A percentile compares a stretch with the other conserved stretches of the same genome.
phyloP scores from a whole-genome alignment of 2,113 vertebrate genomes.

The Lagenorhynchus albirostris region DNA sequence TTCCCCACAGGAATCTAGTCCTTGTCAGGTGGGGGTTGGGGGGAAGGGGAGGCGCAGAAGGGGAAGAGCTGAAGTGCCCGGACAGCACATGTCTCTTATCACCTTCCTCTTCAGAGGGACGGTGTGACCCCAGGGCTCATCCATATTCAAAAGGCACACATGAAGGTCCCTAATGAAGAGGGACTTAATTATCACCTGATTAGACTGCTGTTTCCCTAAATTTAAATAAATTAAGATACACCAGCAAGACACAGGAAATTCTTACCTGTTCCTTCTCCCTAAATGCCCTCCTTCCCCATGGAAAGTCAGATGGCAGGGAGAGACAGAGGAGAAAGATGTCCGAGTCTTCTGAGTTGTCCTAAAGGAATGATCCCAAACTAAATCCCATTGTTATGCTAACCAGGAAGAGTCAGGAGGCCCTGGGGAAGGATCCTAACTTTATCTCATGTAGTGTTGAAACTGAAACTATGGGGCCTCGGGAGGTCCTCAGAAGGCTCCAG shows the following conservation, averaged over 20 bases:
- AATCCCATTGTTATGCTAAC: not conserved
- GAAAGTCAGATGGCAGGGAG: not conserved
- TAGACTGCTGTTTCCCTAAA: slow-evolving; percentile 48
- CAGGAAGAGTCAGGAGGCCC: not conserved
- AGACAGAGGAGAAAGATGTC: not conserved
- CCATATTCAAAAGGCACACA: slow-evolving; percentile 68
- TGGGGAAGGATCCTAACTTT: not conserved
- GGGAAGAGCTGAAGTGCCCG: not conserved
- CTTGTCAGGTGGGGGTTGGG: not conserved
- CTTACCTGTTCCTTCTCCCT: slow-evolving; percentile 30
- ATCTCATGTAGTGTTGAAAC: not conserved
- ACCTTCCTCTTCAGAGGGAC: slow-evolving; percentile 54
- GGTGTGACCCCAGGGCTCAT: slow-evolving; percentile 64
- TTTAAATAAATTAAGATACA: slow-evolving; percentile 74
- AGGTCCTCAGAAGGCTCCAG: not conserved
- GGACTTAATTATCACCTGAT: slow-evolving; percentile 70
- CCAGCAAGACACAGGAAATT: slow-evolving; percentile 42
- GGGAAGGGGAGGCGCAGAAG: not conserved
- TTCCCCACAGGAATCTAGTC: not conserved
- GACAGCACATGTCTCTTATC: not conserved
- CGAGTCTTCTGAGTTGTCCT: not conserved
- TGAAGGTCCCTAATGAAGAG: slow-evolving; percentile 61
- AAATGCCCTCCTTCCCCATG: not conserved
- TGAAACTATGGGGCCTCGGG: not conserved
- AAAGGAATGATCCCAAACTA: not conserved